Base-by-base conservation (phyloP, 2,797 vertebrate species). In the Notamacropus eugenii region DNA sequence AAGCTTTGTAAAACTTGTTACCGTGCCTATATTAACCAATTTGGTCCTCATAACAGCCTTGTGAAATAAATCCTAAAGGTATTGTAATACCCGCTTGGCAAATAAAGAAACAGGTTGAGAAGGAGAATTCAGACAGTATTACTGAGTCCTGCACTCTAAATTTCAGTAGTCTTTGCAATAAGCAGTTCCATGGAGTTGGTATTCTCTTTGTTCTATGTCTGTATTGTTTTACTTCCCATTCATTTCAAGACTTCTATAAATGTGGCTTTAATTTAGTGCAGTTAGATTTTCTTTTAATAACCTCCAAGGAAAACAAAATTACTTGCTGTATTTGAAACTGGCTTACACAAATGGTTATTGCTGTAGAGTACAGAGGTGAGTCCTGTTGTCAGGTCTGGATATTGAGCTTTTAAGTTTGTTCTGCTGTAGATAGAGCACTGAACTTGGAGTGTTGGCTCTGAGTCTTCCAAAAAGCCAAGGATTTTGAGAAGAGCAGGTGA, bases 201-300 rank as follows among this genome's bases (percentile, higher is more conserved):
- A 46, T 46, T 9, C 3, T 82, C 74, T 95, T 55, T 46, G 14
- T 24, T n/a, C 34, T 55, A 6, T n/a, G 50, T 3, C 58, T 93
- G 93, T 55, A 27, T 54, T 82, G n/a, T 56, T 55, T 50, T 19
- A 62, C 40, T 40, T 82, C 55, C 2, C 29, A 62, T 56, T 4
- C 14, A 24, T 55, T 11, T 67, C 67, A 40, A 55, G 34, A 11
- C 90, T 54, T 56, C 28, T 95, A 94, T n/a, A 67, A 57, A 87
- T 92, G 2, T 74, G 56, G 34, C 5, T 3, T 3, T 90, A 57
- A 90, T 91, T 22, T 34, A 56, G 59, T 55, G 67, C 40, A 58
- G 93, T 55, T 58, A 55, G 56, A 96, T 93, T 5, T 57, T 57
- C 13, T 91, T 96, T 96, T 95, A 92, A 93, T 58, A 96, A 57